A percentile compares a stretch with the other conserved stretches of the same genome.
Evolutionary conservation across 2,888 invertebrate species (phyloP).

Genomic region (Polymixis lichenea): DNA sequence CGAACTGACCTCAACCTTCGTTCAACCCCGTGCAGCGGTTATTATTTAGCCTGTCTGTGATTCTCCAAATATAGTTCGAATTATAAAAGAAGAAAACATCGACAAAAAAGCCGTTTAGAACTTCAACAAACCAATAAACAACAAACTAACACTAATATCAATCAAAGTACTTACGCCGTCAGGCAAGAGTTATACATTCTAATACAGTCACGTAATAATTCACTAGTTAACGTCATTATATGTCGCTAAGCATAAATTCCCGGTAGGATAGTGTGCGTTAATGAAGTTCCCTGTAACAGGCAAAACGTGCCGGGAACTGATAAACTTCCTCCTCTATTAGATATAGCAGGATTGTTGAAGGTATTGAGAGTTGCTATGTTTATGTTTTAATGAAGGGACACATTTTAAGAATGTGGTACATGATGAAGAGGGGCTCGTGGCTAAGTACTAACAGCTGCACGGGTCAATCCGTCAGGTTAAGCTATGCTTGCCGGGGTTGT

Average conservation of each 20-base stretch:
- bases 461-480: too few relatives aligned
- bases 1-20: not conserved
- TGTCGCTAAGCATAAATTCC: constrained; percentile 80
- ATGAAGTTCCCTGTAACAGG: constrained; percentile 76
- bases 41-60: not conserved
- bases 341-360: constrained; percentile 53
- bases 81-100: not conserved
- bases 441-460: too few relatives aligned
- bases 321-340: constrained; percentile 70
- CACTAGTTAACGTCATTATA: constrained; percentile 76
- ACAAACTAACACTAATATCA: constrained; percentile 46
- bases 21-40: not conserved
- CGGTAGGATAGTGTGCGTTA: constrained; percentile 79
- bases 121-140: constrained; percentile 30
- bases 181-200: constrained; percentile 58
- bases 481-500: too few relatives aligned
- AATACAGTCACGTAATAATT: constrained; percentile 75
- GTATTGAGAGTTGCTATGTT: constrained; percentile 23
- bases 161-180: constrained; percentile 49
- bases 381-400: constrained; percentile 6
- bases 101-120: not conserved
- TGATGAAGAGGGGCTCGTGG: not conserved
- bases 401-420: not conserved
- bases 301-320: constrained; percentile 78
- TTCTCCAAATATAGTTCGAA: not conserved